Evolutionary conservation across 2,797 vertebrate species (phyloP).

Genomic region (Morelia viridis): DNA sequence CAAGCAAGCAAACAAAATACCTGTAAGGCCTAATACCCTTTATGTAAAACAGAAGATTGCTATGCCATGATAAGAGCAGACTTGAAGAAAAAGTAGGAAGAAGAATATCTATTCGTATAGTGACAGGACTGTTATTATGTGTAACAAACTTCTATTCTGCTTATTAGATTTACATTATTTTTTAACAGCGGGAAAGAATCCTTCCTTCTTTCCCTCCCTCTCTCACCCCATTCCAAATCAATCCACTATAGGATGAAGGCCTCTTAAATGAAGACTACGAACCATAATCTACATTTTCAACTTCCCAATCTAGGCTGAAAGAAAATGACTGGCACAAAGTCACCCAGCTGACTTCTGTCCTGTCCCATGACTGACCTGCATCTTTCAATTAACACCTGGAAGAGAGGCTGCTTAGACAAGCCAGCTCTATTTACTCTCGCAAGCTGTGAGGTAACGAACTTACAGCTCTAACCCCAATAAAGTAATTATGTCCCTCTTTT

Average conservation of each 20-base stretch:
- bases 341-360: not conserved
- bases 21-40: not conserved
- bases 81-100: not conserved
- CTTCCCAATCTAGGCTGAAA: not conserved
- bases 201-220: not conserved
- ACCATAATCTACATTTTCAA: not conserved
- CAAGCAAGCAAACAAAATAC: not conserved
- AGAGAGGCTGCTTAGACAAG: not conserved
- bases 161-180: not conserved
- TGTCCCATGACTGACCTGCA: too few species aligned
- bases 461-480: not conserved
- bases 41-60: not conserved
- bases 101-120: not conserved
- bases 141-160: not conserved
- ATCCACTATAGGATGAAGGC: not conserved
- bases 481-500: not conserved
- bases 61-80: not conserved
- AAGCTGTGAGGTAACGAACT: not conserved
- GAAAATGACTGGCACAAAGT: not conserved
- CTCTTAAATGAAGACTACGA: not conserved
- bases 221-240: not conserved
- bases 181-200: not conserved
- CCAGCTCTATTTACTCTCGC: not conserved
- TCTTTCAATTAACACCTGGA: not conserved
- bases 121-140: not conserved